Evolutionary conservation across 1,140 invertebrate genomes (phyloP).

Genomic region (Ostrea edulis): DNA sequence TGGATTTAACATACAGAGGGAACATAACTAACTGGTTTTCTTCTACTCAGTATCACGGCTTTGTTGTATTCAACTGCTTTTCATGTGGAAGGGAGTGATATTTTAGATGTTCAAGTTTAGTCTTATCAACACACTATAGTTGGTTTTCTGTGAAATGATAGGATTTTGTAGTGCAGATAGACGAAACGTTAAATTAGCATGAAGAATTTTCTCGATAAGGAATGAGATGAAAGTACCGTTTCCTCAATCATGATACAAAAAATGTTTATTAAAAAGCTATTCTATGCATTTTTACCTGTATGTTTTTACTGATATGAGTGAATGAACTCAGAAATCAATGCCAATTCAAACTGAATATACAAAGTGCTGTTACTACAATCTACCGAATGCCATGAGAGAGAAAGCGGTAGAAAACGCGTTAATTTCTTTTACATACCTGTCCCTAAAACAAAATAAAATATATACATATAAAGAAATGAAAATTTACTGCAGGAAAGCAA

Average conservation of each 20-base stretch:
- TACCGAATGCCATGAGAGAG: constrained; percentile 5
- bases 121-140: too few relatives aligned
- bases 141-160: too few relatives aligned
- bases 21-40: too few relatives aligned
- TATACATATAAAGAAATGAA: background rate
- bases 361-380: background rate
- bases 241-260: constrained; percentile 23
- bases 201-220: background rate
- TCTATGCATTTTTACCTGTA: background rate
- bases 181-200: background rate
- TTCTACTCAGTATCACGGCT: too few relatives aligned
- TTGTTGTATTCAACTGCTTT: too few relatives aligned
- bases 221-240: background rate
- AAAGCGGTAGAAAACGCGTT: constrained; percentile 22
- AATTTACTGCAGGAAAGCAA: background rate
- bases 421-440: constrained; percentile 11
- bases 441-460: constrained; percentile 33
- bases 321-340: background rate
- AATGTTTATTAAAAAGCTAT: background rate
- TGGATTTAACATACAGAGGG: too few relatives aligned
- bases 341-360: background rate
- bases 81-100: too few relatives aligned
- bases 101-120: too few relatives aligned
- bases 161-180: too few relatives aligned
- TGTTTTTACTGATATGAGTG: background rate